These are phyloP conservation scores for Pseudobourletiella spinata DNA, from an alignment of 1,140 invertebrate genomes.

Conservation along the genomic window DNA sequence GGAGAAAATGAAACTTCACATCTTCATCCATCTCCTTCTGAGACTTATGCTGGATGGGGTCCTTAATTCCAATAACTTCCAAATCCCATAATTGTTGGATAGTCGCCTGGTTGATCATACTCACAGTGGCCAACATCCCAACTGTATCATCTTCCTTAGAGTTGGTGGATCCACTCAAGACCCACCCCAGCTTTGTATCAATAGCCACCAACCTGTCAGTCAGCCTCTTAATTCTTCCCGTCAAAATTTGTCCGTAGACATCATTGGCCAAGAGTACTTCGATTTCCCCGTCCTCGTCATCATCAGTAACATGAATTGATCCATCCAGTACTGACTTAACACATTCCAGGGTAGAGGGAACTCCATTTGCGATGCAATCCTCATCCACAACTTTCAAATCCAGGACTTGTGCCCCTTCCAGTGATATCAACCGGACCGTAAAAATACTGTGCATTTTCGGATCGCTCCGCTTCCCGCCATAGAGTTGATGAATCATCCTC, in stretches of 20 bases:
- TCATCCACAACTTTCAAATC: neutral
- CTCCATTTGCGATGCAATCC: neutral
- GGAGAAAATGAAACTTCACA: neutral
- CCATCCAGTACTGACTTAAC: neutral
- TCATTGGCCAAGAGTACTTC: neutral
- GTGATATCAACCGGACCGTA: no score
- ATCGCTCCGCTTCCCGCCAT: neutral
- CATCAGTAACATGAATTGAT: neutral
- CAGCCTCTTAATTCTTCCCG: neutral
- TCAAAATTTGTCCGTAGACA: neutral
- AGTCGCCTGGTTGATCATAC: neutral
- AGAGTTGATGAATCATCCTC: neutral
- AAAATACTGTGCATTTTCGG: neutral
- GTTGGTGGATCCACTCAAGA: neutral
- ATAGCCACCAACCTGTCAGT: neutral
- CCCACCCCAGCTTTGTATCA: neutral
- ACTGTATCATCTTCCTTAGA: neutral
- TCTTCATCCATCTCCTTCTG: neutral
- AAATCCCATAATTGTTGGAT: neutral
- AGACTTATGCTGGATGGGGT: slow-evolving; percentile 1
- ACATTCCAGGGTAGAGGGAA: neutral
- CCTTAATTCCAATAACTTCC: slow-evolving; percentile 30
- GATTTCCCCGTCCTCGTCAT: neutral
- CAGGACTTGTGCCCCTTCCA: neutral
- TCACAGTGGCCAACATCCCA: neutral